Conservation (phyloP, 1,140 invertebrate genomes). For the Callitettix versicolor region DNA sequence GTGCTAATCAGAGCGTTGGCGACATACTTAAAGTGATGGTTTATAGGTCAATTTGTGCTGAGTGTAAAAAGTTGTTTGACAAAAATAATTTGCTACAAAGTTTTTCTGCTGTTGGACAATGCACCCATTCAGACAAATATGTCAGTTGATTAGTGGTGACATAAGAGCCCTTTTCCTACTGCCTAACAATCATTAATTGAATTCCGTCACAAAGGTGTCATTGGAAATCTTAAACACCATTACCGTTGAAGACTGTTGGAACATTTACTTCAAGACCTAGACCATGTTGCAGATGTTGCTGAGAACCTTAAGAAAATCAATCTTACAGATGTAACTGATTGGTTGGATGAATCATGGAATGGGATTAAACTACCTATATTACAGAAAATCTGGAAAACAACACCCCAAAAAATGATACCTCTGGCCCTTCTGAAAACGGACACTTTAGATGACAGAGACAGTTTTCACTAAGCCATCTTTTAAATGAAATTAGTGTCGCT, state of each 20-base stretch:
- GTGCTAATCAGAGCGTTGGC: constrained; percentile 24
- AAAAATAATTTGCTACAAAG: neutral
- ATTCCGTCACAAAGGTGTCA: too few species aligned
- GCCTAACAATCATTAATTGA: too few species aligned
- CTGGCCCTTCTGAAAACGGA: too few species aligned
- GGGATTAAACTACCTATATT: neutral
- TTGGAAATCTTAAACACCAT: neutral
- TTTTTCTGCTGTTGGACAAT: neutral
- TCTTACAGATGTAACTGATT: neutral
- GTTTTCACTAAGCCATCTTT: too few species aligned
- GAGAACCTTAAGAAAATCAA: neutral
- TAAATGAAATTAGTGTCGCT: too few species aligned
- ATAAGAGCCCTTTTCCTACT: too few species aligned
- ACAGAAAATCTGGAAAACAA: too few species aligned
- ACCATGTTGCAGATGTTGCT: neutral
- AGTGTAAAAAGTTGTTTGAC: neutral
- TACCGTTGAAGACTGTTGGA: neutral
- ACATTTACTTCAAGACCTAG: neutral
- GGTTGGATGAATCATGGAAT: neutral
- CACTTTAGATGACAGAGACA: too few species aligned
- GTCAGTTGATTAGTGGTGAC: neutral
- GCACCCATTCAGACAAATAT: neutral
- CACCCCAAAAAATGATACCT: too few species aligned
- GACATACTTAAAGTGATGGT: constrained; percentile 26
- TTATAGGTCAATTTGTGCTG: too few species aligned